Evolutionary conservation across 2,797 vertebrate species (phyloP), one percentile per base, ranked within the genome.

Genomic region (Crax fasciolata): DNA sequence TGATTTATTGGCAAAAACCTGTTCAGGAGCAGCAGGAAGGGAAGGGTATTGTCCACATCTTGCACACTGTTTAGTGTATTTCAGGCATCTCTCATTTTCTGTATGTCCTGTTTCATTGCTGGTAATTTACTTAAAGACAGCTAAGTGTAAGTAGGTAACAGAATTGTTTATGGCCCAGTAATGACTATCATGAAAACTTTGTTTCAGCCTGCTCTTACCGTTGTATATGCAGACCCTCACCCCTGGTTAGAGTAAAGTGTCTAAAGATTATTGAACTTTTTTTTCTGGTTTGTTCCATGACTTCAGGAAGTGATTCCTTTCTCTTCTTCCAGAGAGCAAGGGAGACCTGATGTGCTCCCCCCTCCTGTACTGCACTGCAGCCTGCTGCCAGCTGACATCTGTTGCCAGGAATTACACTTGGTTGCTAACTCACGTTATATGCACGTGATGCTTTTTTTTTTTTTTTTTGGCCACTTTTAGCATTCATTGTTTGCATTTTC

Each of bases 141-240:
- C 30, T 15, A 4, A 7, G 46, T 32, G 73, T 25, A 63, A 79
- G 35, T 23, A 27, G n/a, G 46, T 30, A 72, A 55, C 20, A 48
- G 51, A 13, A 27, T 5, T 35, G 55, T 6, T 54, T 38, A 3
- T 57, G 58, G 23, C 7, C 21, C 21, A 18, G 52, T 35, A 73
- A 8, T 1, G 38, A 9, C 4, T 21, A 0, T 27, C 63, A 41
- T 17, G 30, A 38, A n/a, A 49, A 7, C 5, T 20, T 32, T 32
- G 9, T 24, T 61, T 20, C 35, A 43, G n/a, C 35, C 24, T 16
- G 41, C 18, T 24, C 1, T 1, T 21, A 51, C 9, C 39, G 7
- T 1, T 25, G 19, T 46, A 43, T 27, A 41, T 4, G 24, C 2
- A 77, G 9, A 48, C 9, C 44, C 16, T 54, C 59, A 43, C 0